Percentiles rank a stretch among this genome's conserved stretches.
Evolutionary conservation across 2,888 invertebrate genomes (phyloP).

Genomic region (Catocala fraxini): DNA sequence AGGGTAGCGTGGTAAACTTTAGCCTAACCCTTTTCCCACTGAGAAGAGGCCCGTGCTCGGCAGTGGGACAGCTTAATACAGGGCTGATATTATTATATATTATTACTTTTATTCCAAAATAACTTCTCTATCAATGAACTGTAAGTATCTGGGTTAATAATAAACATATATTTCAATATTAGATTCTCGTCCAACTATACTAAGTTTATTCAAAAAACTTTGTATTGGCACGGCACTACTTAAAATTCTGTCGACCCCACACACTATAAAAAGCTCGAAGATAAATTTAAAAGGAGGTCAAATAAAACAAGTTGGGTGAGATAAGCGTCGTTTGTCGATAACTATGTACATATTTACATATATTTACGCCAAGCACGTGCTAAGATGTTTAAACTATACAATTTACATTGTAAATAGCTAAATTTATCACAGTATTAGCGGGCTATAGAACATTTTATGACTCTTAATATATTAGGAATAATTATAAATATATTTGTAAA

Average conservation of each 20-base stretch:
- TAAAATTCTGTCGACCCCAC: constrained; percentile 5
- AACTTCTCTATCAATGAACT: too few relatives aligned
- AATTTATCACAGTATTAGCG: not conserved
- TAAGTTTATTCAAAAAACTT: not conserved
- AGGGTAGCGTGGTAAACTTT: too few relatives aligned
- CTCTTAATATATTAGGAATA: too few relatives aligned
- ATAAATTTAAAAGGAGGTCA: constrained; percentile 21
- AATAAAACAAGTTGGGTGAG: constrained; percentile 16
- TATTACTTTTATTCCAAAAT: too few relatives aligned
- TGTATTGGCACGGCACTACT: not conserved
- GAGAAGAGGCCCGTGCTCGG: too few relatives aligned
- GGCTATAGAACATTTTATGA: not conserved
- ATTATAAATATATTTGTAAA: too few relatives aligned
- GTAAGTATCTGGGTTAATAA: too few relatives aligned
- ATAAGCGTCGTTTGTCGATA: constrained; percentile 13
- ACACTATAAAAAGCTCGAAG: constrained; percentile 7
- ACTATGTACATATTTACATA: constrained; percentile 20
- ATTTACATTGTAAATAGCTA: constrained; percentile 15
- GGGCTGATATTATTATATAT: too few relatives aligned
- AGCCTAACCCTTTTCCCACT: too few relatives aligned
- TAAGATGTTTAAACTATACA: constrained; percentile 5
- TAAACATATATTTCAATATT: too few relatives aligned
- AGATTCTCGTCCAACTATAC: too few relatives aligned
- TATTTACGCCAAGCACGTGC: constrained; percentile 10
- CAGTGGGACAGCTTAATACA: too few relatives aligned